Conservation (phyloP, 2,888 invertebrate species). For the Mechanitis messenoides region DNA sequence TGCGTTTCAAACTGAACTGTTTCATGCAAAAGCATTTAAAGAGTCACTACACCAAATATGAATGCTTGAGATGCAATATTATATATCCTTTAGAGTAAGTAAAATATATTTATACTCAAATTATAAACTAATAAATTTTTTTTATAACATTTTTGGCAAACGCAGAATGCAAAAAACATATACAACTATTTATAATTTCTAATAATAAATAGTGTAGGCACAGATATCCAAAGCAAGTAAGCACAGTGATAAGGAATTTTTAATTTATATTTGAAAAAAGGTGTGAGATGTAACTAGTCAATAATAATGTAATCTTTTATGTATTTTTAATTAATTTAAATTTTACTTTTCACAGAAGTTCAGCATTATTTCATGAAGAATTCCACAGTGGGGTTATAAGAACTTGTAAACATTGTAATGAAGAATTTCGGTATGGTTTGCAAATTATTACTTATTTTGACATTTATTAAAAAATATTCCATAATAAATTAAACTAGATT, state of each 20-base stretch:
- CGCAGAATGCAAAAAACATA: background rate
- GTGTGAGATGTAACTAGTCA: no score
- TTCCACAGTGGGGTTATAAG: conserved; percentile 56
- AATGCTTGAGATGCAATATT: conserved; percentile 54
- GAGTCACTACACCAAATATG: conserved; percentile 54
- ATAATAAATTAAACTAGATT: background rate
- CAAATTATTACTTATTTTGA: background rate
- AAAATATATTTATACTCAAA: background rate
- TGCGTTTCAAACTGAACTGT: conserved; percentile 53
- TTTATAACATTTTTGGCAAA: background rate
- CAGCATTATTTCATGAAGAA: conserved; percentile 60
- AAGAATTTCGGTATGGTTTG: conserved; percentile 52
- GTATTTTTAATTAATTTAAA: background rate
- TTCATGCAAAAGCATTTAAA: conserved; percentile 50
- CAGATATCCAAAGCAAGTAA: no score
- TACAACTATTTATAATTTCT: no score
- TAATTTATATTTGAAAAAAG: no score
- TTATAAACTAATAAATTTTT: background rate
- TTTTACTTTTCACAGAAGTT: conserved; percentile 42
- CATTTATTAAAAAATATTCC: no score
- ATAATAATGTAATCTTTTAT: no score
- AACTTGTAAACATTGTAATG: conserved; percentile 55
- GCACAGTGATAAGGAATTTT: no score
- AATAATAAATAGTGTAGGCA: no score
- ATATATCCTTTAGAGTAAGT: conserved; percentile 58